Percentiles rank a stretch among this genome's conserved stretches.
phyloP scores from a whole-genome alignment of 2,113 vertebrate genomes.

The Sorex fumeus region DNA sequence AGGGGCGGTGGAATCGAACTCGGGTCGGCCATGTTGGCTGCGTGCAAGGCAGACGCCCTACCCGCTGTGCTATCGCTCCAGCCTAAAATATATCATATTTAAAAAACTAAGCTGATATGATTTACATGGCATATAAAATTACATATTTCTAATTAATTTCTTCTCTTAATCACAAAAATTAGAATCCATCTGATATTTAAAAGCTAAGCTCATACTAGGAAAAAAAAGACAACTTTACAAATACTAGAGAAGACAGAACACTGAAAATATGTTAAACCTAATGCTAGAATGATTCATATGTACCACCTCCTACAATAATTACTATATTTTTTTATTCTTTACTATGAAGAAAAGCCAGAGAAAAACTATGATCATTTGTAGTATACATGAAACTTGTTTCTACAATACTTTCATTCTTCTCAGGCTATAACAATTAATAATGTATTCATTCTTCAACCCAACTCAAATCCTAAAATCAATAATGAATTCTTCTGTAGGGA shows the following conservation, averaged over 20 bases:
- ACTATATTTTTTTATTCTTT: background rate
- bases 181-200: slow-evolving; percentile 39
- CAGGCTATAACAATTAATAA: slow-evolving; percentile 14
- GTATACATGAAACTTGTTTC: background rate
- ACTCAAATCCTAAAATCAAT: slow-evolving; percentile 48
- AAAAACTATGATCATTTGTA: slow-evolving; percentile 38
- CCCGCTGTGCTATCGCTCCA: too few species aligned
- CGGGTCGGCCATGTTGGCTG: too few species aligned
- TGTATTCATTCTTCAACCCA: slow-evolving; percentile 28
- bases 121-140: background rate
- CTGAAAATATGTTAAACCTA: slow-evolving; percentile 23
- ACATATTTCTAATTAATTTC: slow-evolving; percentile 51
- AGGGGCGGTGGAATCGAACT: too few species aligned
- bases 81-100: background rate
- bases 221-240: slow-evolving; percentile 29
- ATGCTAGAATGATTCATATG: slow-evolving; percentile 25
- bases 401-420: background rate
- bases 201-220: background rate
- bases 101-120: slow-evolving; percentile 3
- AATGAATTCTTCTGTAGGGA: background rate
- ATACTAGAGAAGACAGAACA: slow-evolving; percentile 15
- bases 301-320: background rate
- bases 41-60: too few species aligned
- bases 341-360: slow-evolving; percentile 24
- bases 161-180: slow-evolving; percentile 40